Base-by-base conservation (phyloP, 2,888 invertebrate genomes). In the Polylopha cassiicola region DNA sequence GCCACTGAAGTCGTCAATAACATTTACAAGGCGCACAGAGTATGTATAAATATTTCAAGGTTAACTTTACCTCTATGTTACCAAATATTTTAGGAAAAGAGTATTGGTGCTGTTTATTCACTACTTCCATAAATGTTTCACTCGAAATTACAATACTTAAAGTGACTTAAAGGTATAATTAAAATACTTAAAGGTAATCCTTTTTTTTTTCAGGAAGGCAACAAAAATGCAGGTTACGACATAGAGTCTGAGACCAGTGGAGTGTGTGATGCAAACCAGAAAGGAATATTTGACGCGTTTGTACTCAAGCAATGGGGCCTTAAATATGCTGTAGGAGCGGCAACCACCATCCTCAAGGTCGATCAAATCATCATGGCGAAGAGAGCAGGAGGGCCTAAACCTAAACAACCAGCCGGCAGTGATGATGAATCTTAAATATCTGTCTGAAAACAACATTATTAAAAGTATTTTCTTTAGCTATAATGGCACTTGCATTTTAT, bases 281-380 rank as follows among this genome's bases (percentile, higher is more conserved):
- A 90, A 31, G 91, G 91, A 48, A 91, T 99, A 47, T 80, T 92
- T 34, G 98, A 98, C 87, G 86, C 95, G 41, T 98, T 90, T 71
- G 71, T 92, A 26, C 88, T 92, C 14, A 99, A 99, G 75, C 87
- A 90, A 65, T 99, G 98, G 97, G 98, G 92, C 2, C 81, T 99
- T 37, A 97, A 98, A 73, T 97, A 99, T 80, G 98, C 99, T 0
- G 94, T 96, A 0, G 91, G 93, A 46, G 97, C 97, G 1, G 97
- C 98, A 1, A 90, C 93, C 45, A 98, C 98, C 1, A 93, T 98
- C 51, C 88, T 99, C 15, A 92, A 94, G 72, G 95, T 99, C 14
- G 97, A 98, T 81, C 97, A 98, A 85, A 98, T 99, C 53, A 98
- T 99, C 51, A 98, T 98, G 98, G 97, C 98, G 0, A 98, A 98